Evolutionary conservation across 2,797 vertebrate genomes (phyloP), one percentile per base, ranked within the genome.

Genomic region (Lacerta agilis): DNA sequence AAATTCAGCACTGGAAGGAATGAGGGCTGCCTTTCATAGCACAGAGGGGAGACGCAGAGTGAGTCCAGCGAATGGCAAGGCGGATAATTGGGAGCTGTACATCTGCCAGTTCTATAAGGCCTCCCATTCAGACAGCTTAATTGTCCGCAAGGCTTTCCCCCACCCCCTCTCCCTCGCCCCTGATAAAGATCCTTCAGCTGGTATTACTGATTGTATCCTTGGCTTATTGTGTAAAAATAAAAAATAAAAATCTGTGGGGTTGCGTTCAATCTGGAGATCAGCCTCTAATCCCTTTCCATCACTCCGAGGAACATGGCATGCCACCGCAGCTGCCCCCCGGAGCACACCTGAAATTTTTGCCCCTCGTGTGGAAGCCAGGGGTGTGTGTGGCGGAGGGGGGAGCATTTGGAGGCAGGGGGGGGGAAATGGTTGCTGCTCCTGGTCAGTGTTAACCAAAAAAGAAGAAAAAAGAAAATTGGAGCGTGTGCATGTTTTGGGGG

Each of bases 201-300:
- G 83, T 82, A 91, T 94, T 92, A 88, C 81, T 33, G 87, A 92
- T 92, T 87, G 79, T 88, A 93, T 90, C 85, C 58, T 92, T 85
- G 95, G 92, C 79, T 97, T 96, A 94, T 88, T 94, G 91, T 91
- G 75, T 87, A 83, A 61, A 78, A 73, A 82, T 88, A 79, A 73
- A 20, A 58, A 38, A 15, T n/a, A 25, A 66, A 90, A 88, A 88
- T 75, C 91, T 8, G 0, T 61, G 36, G 84, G 84, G 87, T 88
- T 88, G 85, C 91, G 94, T 92, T 86, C 86, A 81, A 86, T 92
- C 86, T 61, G 86, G 85, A 92, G 91, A 87, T 82, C 93, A 92
- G 64, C 85, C 72, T 67, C 66, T 92, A 92, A 86, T 91, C 83
- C 88, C 81, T 72, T 49, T 13, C 0, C 0, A 90, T 90, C 78